Evolutionary conservation across 2,888 invertebrate species (phyloP).

Genomic region (Calameuta idolon): DNA sequence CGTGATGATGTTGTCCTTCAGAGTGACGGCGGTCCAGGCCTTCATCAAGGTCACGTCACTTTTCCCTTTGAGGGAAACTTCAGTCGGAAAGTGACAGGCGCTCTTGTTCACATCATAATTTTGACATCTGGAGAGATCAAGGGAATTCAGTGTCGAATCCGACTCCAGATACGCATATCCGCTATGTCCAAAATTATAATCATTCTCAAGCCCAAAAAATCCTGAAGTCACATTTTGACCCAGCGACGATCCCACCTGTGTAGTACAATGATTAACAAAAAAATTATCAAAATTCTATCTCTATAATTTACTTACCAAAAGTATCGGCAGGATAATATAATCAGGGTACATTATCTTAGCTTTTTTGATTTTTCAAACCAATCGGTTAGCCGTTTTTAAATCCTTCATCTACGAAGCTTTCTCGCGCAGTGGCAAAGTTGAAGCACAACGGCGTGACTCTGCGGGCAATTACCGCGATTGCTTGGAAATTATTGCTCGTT

Average conservation of each 20-base stretch:
- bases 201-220: background rate
- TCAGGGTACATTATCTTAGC: background rate
- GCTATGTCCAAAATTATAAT: conserved; percentile 9
- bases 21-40: conserved; percentile 39
- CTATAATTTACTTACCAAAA: background rate
- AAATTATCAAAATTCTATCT: background rate
- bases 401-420: background rate
- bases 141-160: conserved; percentile 9
- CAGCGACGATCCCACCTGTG: background rate
- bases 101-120: conserved; percentile 37
- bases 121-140: conserved; percentile 34
- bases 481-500: background rate
- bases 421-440: background rate
- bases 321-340: background rate
- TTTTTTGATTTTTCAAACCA: background rate
- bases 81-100: conserved; percentile 33
- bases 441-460: background rate
- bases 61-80: conserved; percentile 27
- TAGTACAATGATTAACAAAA: background rate
- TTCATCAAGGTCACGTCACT: conserved; percentile 36
- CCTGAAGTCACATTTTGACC: background rate
- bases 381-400: background rate
- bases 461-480: background rate
- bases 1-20: conserved; percentile 44
- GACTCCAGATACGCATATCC: background rate